Base-by-base conservation (phyloP, 2,113 vertebrate genomes). In the Blennius ocellaris region DNA sequence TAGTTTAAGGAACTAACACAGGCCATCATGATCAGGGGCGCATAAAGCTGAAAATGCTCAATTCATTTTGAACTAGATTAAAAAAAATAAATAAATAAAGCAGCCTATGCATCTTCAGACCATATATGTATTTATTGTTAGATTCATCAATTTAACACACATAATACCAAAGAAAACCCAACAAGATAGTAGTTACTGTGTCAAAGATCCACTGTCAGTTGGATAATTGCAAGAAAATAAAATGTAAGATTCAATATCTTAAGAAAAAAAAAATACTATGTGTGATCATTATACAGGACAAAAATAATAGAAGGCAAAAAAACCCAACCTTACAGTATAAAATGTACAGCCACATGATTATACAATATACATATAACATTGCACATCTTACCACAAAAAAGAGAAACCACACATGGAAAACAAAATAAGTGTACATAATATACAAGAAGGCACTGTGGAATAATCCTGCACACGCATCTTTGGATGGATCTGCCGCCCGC, bases 401-500 rank as follows among this genome's bases (percentile, higher is more conserved):
- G 49, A 69, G 40, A 59, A 59, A 36, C 58, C 68, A 86, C 73
- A 61, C 50, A 47, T 16, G 52, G n/a, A 76, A 71, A 65, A 48
- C 53, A 76, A 44, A 81, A 52, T 9, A 82, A 80, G 78, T 86
- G 64, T 88, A 87, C 85, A 87, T 15, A 73, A 89, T 90, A 52
- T 92, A 91, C 89, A 91, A 63, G 73, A 91, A 92, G 90, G 92
- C 93, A 93, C 93, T 63, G 72, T 45, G 68, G 80, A 14, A 67
- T 63, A 64, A 74, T 82, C 68, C 69, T 82, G 82, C 71, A 78
- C 78, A 76, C 86, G 76, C 7, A 2, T 88, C 92, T 91, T 85
- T 90, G 57, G 68, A 69, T 89, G 90, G 93, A 96, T 92, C 93
- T 84, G 94, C 97, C 93, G 97, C 97, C 97, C 74, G 97, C 97